Conservation (phyloP, 2,797 vertebrate genomes). For the Odontamblyopus rebecca region DNA sequence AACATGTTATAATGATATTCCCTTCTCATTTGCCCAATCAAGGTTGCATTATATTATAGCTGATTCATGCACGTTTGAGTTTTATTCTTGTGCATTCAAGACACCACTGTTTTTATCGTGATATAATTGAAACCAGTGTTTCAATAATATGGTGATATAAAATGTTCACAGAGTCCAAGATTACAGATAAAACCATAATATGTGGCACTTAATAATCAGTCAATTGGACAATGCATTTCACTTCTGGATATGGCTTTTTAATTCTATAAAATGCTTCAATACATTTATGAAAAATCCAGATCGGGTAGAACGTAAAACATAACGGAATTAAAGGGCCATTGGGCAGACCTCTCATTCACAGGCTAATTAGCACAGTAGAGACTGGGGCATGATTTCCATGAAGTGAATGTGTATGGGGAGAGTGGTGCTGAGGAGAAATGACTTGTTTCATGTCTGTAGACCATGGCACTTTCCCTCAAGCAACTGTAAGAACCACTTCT, state of each 20-base stretch:
- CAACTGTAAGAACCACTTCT: constrained; percentile 18
- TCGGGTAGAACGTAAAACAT: neutral
- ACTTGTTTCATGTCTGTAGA: constrained; percentile 69
- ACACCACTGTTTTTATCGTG: too few species aligned
- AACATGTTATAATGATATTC: too few species aligned
- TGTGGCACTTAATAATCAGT: neutral
- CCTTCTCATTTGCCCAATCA: neutral
- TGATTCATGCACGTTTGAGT: too few species aligned
- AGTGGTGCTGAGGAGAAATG: constrained; percentile 69
- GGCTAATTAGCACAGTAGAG: constrained; percentile 21
- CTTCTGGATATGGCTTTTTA: neutral
- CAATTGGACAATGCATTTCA: neutral
- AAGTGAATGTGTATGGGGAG: constrained; percentile 56
- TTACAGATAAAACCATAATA: neutral
- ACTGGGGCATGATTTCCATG: constrained; percentile 46
- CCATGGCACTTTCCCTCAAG: constrained; percentile 49
- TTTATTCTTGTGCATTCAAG: too few species aligned
- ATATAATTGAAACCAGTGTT: neutral
- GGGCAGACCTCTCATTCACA: constrained; percentile 16
- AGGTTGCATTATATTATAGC: too few species aligned
- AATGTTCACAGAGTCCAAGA: too few species aligned
- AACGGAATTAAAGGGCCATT: neutral
- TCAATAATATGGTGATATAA: too few species aligned
- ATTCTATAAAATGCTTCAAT: neutral
- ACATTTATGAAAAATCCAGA: constrained; percentile 13